A percentile compares a stretch with the other conserved stretches of the same genome.
phyloP scores from a whole-genome alignment of 2,888 invertebrate genomes.

The Aporophyla lueneburgensis region DNA sequence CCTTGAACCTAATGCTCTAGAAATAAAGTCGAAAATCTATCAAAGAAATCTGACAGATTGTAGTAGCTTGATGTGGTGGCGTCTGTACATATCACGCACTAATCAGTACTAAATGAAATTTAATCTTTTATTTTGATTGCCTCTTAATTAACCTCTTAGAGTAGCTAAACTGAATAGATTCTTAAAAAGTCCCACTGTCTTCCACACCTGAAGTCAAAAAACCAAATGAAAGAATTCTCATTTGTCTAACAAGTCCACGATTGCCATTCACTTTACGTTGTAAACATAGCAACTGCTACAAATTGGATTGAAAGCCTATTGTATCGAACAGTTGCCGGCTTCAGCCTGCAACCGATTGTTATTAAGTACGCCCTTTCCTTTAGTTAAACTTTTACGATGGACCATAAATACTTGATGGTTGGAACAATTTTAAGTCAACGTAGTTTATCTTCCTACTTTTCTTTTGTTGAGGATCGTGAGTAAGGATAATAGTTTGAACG shows the following conservation, averaged over 20 bases:
- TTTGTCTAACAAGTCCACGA: conserved; percentile 27
- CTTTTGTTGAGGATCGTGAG: conserved; percentile 38
- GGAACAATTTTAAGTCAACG: conserved; percentile 40
- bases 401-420: conserved; percentile 54
- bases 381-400: conserved; percentile 58
- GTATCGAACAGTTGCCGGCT: conserved; percentile 31
- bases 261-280: conserved; percentile 25
- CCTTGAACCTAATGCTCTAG: too few relatives aligned
- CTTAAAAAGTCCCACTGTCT: neutral
- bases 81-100: neutral
- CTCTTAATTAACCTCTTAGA: neutral
- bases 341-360: conserved; percentile 35
- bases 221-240: conserved; percentile 23
- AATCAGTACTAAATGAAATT: neutral
- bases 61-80: too few relatives aligned
- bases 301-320: conserved; percentile 45
- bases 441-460: conserved; percentile 34
- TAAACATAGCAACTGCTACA: conserved; percentile 43
- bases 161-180: neutral
- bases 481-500: conserved; percentile 39
- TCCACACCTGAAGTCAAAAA: conserved; percentile 2
- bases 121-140: too few relatives aligned
- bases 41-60: too few relatives aligned
- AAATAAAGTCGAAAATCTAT: too few relatives aligned
- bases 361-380: conserved; percentile 52